Evolutionary conservation across 2,888 invertebrate species (phyloP).

Genomic region (Stratiomys singularior): DNA sequence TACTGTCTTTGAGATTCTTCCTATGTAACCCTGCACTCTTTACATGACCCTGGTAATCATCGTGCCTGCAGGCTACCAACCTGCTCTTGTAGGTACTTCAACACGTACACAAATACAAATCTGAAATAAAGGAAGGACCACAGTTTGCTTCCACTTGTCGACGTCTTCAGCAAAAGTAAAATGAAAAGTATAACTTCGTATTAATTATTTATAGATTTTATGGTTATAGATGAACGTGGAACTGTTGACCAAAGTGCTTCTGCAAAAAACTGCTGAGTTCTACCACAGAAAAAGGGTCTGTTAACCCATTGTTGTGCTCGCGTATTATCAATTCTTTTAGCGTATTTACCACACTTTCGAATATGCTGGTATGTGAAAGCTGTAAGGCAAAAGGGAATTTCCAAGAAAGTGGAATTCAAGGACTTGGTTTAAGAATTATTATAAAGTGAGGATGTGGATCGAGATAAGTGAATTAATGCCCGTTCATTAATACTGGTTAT

Average conservation of each 20-base stretch:
- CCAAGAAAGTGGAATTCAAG: neutral
- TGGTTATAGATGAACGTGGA: neutral
- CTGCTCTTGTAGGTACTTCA: too few relatives aligned
- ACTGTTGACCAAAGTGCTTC: neutral
- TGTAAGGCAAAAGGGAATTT: neutral
- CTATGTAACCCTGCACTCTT: too few relatives aligned
- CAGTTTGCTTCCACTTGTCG: too few relatives aligned
- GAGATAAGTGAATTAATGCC: neutral
- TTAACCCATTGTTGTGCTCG: neutral
- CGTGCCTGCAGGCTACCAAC: too few relatives aligned
- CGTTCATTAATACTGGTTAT: neutral
- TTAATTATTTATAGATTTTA: too few relatives aligned
- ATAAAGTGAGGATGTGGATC: neutral
- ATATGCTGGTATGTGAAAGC: neutral
- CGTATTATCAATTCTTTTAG: neutral
- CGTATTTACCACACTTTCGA: neutral
- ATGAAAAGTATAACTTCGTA: too few relatives aligned
- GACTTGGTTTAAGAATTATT: neutral
- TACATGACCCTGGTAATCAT: too few relatives aligned
- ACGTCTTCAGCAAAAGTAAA: too few relatives aligned
- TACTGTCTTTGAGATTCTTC: too few relatives aligned
- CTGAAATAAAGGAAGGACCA: too few relatives aligned
- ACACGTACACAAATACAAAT: too few relatives aligned
- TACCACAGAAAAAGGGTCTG: neutral
- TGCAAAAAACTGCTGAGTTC: neutral